These are phyloP conservation scores for Erannis defoliaria DNA, from an alignment of 2,888 invertebrate species.

Conservation along the genomic window DNA sequence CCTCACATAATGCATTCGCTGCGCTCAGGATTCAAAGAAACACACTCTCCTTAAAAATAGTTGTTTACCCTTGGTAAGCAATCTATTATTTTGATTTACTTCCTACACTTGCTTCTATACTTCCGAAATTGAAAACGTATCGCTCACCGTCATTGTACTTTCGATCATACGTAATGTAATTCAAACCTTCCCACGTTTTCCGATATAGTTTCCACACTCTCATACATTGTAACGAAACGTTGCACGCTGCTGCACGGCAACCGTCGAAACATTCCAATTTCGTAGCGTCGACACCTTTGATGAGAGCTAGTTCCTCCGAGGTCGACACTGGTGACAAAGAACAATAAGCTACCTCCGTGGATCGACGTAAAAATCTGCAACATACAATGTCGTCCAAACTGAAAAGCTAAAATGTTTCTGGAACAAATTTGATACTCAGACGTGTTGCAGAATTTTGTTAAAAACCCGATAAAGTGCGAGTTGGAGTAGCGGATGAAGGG, in stretches of 20 bases:
- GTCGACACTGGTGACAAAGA: conserved; percentile 12
- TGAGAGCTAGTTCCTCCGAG: too few relatives aligned
- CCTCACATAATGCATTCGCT: too few relatives aligned
- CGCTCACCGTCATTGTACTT: neutral
- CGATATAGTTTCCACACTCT: conserved; percentile 5
- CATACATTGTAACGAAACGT: conserved; percentile 12
- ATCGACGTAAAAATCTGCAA: conserved; percentile 13
- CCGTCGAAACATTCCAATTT: conserved; percentile 27
- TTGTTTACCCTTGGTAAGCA: too few relatives aligned
- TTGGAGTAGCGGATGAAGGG: too few relatives aligned
- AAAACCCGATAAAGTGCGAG: too few relatives aligned
- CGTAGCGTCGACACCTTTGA: too few relatives aligned
- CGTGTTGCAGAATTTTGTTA: neutral
- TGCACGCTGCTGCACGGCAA: conserved; percentile 1
- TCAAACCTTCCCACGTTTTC: conserved; percentile 7
- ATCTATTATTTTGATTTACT: too few relatives aligned
- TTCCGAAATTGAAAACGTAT: too few relatives aligned
- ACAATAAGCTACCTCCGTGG: conserved; percentile 6
- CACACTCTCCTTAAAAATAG: too few relatives aligned
- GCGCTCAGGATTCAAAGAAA: too few relatives aligned
- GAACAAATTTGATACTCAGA: neutral
- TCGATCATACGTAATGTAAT: neutral
- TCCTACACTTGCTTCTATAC: too few relatives aligned
- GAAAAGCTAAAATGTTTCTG: neutral
- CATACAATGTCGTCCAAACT: neutral